phyloP scores from a whole-genome alignment of 53 echinoderm and acorn worm species.

The Paelopatides confundens region DNA sequence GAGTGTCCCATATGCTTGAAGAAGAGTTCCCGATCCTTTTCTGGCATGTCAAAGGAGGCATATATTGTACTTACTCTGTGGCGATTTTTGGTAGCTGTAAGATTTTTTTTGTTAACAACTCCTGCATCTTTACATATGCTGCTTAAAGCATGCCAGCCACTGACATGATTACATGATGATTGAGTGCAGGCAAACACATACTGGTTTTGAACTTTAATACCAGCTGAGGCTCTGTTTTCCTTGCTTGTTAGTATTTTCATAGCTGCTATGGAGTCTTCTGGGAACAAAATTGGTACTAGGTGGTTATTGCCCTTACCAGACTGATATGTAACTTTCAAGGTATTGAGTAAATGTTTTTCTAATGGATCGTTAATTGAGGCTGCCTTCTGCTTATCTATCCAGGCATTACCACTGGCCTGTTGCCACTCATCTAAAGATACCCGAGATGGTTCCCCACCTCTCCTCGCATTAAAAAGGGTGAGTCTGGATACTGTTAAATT shows the following conservation, averaged over 20 bases:
- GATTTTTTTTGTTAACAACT: not conserved
- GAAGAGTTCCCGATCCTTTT: conserved; percentile 44
- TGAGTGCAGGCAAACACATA: conserved; percentile 36
- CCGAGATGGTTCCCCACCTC: conserved; percentile 54
- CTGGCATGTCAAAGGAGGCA: conserved; percentile 50
- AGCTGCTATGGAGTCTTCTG: conserved; percentile 51
- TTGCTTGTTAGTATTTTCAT: conserved; percentile 49
- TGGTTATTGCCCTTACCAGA: conserved; percentile 68
- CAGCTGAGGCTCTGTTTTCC: conserved; percentile 21
- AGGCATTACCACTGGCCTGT: not conserved
- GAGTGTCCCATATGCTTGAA: conserved; percentile 79
- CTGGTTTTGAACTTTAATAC: conserved; percentile 32
- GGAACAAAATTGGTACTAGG: conserved; percentile 70
- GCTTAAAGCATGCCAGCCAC: conserved; percentile 68
- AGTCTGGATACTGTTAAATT: conserved; percentile 1
- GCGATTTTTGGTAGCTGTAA: conserved; percentile 69
- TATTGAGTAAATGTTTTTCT: conserved; percentile 25
- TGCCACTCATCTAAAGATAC: conserved; percentile 17
- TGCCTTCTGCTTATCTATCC: conserved; percentile 23
- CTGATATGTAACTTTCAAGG: conserved; percentile 68
- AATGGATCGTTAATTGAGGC: not conserved
- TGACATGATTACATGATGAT: conserved; percentile 34
- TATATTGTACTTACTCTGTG: conserved; percentile 60
- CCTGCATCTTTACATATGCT: conserved; percentile 40
- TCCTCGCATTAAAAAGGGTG: conserved; percentile 28